These are phyloP conservation scores for Acanthurus lineatus DNA, from an alignment of 2,797 vertebrate genomes.

Conservation along the genomic window DNA sequence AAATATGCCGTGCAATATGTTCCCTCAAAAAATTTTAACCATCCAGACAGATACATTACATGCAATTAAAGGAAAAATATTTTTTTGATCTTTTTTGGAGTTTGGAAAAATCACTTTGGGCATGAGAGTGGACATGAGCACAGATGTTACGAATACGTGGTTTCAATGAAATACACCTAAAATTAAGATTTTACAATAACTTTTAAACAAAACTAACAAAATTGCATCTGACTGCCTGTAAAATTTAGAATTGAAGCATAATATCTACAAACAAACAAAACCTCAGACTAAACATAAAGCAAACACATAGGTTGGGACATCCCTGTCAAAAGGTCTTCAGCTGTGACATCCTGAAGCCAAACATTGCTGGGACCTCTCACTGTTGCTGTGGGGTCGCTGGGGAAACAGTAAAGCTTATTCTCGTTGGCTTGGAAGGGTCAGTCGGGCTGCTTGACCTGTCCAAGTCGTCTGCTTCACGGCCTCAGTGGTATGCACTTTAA, in stretches of 20 bases:
- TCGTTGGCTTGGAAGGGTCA: constrained; percentile 75
- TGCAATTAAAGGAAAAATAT: background rate
- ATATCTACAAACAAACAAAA: constrained; percentile 35
- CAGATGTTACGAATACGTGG: background rate
- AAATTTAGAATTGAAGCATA: background rate
- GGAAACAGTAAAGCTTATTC: constrained; percentile 78
- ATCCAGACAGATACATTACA: background rate
- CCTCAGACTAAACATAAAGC: constrained; percentile 35
- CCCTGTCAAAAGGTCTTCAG: constrained; percentile 56
- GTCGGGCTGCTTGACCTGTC: constrained; percentile 73
- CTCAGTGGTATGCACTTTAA: constrained; percentile 73
- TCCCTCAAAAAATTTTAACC: too few species aligned
- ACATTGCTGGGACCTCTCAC: constrained; percentile 84
- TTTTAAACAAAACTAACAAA: constrained; percentile 11
- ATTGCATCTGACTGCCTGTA: background rate
- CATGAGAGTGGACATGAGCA: background rate
- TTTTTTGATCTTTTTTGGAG: background rate
- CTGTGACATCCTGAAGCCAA: constrained; percentile 75
- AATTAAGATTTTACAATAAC: background rate
- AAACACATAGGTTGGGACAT: constrained; percentile 52
- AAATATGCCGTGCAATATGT: too few species aligned
- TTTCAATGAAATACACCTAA: background rate
- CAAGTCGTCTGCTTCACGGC: constrained; percentile 64
- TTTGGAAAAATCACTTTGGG: background rate
- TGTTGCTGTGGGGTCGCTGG: constrained; percentile 80